These are phyloP conservation scores for Chorisops tibialis DNA, from an alignment of 2,888 invertebrate genomes.

Conservation along the genomic window DNA sequence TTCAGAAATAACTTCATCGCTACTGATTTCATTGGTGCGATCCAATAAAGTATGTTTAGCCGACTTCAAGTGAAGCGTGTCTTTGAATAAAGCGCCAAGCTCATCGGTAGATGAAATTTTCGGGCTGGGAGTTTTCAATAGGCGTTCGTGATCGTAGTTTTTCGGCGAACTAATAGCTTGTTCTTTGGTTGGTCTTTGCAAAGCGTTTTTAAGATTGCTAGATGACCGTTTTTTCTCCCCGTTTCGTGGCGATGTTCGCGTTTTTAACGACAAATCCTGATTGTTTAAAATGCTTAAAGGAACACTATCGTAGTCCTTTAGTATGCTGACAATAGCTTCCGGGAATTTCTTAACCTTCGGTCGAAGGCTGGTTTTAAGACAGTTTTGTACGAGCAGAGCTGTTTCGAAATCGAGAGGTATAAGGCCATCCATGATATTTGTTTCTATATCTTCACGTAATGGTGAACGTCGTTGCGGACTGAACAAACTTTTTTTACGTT, in stretches of 20 bases:
- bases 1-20: constrained; percentile 1
- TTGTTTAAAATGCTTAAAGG: constrained; percentile 1
- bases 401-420: constrained; percentile 35
- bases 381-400: neutral
- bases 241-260: neutral
- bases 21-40: neutral
- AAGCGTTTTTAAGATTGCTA: no score
- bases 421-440: constrained; percentile 40
- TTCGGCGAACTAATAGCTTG: neutral
- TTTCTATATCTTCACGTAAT: constrained; percentile 13
- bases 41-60: constrained; percentile 23
- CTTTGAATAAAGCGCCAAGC: constrained; percentile 43
- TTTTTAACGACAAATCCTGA: neutral
- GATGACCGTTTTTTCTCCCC: neutral
- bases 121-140: constrained; percentile 8
- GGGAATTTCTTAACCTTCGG: constrained; percentile 7
- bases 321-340: neutral
- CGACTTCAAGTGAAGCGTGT: constrained; percentile 44
- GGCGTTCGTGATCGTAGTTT: neutral
- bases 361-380: neutral
- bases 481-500: constrained; percentile 64
- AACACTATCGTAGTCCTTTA: neutral
- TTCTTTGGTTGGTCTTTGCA: neutral
- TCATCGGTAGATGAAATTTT: constrained; percentile 33
- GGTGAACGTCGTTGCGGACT: neutral